Evolutionary conservation across 2,888 invertebrate genomes (phyloP).

Genomic region (Aleiodes testaceus): DNA sequence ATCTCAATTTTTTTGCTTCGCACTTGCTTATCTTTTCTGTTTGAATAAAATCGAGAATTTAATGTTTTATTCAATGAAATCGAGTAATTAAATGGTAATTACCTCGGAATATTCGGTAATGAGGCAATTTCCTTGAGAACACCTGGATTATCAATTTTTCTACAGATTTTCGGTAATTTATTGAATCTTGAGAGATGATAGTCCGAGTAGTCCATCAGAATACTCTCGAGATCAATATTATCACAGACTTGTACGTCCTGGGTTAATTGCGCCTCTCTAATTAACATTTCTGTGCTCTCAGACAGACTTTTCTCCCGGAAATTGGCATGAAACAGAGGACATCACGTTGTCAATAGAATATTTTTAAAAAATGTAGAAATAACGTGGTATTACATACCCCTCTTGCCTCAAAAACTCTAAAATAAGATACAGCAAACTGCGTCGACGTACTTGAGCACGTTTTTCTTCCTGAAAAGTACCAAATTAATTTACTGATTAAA

Average conservation of each 20-base stretch:
- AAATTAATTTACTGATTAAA: conserved; percentile 28
- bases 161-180: conserved; percentile 88
- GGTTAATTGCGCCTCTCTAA: conserved; percentile 82
- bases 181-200: conserved; percentile 90
- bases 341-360: not conserved
- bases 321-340: not conserved
- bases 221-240: conserved; percentile 91
- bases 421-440: conserved; percentile 77
- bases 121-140: not conserved
- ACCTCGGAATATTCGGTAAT: conserved; percentile 48
- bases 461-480: conserved; percentile 59
- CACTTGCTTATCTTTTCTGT: conserved; percentile 49
- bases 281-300: conserved; percentile 79
- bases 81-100: not conserved
- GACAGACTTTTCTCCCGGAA: conserved; percentile 42
- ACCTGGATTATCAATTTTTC: conserved; percentile 72
- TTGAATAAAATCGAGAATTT: too few species aligned
- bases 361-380: conserved; percentile 6
- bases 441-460: conserved; percentile 62
- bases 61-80: conserved; percentile 30
- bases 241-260: conserved; percentile 87
- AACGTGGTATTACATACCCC: conserved; percentile 70
- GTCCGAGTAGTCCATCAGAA: conserved; percentile 91
- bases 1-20: conserved; percentile 48
- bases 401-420: conserved; percentile 80